Conservation (phyloP, 1,140 invertebrate genomes). For the Brachionus rotundiformis region DNA sequence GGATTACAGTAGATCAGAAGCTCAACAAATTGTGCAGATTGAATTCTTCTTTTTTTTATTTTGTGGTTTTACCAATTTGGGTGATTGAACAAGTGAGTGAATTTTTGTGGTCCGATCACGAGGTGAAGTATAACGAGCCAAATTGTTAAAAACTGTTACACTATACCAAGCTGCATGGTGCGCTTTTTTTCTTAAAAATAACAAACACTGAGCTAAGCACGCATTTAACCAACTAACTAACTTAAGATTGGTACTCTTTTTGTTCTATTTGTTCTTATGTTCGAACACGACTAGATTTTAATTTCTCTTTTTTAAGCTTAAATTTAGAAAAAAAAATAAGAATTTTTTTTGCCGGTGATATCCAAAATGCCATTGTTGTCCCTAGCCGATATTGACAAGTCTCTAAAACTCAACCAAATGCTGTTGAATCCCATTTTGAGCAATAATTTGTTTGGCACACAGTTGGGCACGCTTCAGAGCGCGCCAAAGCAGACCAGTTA, state of each 20-base stretch:
- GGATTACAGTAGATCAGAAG: not conserved
- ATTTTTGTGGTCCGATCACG: not conserved
- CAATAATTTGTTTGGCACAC: not conserved
- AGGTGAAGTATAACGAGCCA: slow-evolving; percentile 5
- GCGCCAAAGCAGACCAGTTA: slow-evolving; percentile 21
- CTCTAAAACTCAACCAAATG: slow-evolving; percentile 19
- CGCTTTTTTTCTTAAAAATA: not conserved
- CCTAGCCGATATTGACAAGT: not conserved
- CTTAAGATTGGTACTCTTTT: not conserved
- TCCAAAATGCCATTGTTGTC: slow-evolving; percentile 10
- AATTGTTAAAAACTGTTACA: slow-evolving; percentile 20
- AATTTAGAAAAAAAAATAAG: not conserved
- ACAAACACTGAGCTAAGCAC: not conserved
- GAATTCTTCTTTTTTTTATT: no score
- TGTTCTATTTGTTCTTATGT: not conserved
- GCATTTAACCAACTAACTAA: not conserved
- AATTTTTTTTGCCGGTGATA: slow-evolving; percentile 12
- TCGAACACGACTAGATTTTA: not conserved
- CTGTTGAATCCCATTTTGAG: not conserved
- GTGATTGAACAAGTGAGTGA: not conserved
- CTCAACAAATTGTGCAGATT: not conserved
- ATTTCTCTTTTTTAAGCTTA: not conserved
- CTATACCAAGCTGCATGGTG: not conserved
- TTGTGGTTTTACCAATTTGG: no score
- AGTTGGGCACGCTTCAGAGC: not conserved